These are phyloP conservation scores for Eurosta solidaginis DNA, from an alignment of 1,140 invertebrate genomes.

Conservation along the genomic window DNA sequence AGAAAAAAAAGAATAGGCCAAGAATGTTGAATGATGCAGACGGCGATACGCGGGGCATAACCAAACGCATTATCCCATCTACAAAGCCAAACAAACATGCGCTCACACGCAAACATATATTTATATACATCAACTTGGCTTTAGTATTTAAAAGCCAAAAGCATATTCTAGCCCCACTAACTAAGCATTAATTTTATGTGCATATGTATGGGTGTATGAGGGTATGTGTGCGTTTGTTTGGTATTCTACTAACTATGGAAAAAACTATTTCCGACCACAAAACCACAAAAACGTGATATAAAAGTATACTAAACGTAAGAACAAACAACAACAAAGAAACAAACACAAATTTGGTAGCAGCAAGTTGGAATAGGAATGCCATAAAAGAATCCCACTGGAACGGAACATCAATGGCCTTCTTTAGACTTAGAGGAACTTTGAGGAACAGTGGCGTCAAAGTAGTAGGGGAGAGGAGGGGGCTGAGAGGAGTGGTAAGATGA, in stretches of 20 bases:
- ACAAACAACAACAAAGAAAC: neutral
- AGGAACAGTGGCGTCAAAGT: neutral
- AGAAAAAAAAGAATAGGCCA: neutral
- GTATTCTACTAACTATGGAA: neutral
- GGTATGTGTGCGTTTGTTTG: neutral
- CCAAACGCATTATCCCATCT: neutral
- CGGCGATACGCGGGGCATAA: neutral
- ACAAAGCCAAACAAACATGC: too few species aligned
- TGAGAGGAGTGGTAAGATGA: neutral
- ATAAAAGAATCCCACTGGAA: constrained; percentile 27
- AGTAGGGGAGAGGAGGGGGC: neutral
- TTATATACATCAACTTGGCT: neutral
- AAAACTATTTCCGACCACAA: constrained; percentile 28
- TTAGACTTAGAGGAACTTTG: neutral
- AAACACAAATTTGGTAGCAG: neutral
- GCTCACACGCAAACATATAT: neutral
- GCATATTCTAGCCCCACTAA: neutral
- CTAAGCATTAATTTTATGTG: neutral
- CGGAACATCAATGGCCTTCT: neutral
- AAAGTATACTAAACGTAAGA: neutral
- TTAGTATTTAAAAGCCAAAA: neutral
- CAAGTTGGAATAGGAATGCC: neutral
- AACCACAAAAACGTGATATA: constrained; percentile 25
- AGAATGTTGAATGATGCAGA: neutral
- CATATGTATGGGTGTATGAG: neutral